A percentile compares a stretch with the other conserved stretches of the same genome.
phyloP scores from a whole-genome alignment of 2,888 invertebrate species.

The Rhamphomyia laevipes region DNA sequence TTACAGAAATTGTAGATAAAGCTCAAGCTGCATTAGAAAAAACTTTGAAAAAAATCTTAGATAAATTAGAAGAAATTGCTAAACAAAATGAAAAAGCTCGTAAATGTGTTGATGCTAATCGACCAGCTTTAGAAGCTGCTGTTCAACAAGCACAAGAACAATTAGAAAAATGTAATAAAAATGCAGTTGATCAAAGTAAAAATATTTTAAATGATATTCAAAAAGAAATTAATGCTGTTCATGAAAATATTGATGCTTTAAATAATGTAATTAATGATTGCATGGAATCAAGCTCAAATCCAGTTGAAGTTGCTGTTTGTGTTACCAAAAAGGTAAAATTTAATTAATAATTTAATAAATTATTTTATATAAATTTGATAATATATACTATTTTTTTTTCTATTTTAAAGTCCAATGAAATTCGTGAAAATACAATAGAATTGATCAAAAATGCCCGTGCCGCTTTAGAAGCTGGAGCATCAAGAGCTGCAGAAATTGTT shows the following conservation, averaged over 20 bases:
- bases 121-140: background rate
- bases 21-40: background rate
- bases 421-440: background rate
- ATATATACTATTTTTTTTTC: too few species aligned
- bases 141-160: background rate
- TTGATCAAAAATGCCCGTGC: background rate
- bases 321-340: background rate
- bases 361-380: too few species aligned
- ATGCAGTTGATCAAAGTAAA: background rate
- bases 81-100: background rate
- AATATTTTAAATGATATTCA: background rate
- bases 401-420: background rate
- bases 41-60: background rate
- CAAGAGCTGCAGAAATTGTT: background rate
- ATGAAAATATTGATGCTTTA: background rate
- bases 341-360: background rate
- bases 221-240: background rate
- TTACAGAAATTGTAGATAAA: background rate
- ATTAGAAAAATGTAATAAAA: background rate
- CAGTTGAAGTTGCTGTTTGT: background rate
- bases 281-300: background rate
- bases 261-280: background rate
- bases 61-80: background rate
- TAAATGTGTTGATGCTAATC: background rate
- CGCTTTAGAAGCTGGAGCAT: background rate